Percentiles rank a stretch among this genome's conserved stretches.
Conservation (phyloP, 1,140 invertebrate species). For the Lepidurus apus region DNA sequence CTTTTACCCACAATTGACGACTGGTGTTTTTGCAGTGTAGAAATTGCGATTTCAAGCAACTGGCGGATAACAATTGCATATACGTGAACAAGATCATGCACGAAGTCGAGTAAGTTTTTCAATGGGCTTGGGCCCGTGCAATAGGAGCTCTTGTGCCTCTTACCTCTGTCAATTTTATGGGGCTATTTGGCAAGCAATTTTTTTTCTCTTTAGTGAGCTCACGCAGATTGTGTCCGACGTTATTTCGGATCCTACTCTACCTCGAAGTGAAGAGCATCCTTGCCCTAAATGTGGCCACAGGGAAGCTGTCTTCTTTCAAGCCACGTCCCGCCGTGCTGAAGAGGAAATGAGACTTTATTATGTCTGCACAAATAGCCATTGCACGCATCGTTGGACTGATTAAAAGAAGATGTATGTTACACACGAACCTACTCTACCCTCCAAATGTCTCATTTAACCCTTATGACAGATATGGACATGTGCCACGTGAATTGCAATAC, state of each 20-base stretch:
- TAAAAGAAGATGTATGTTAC: constrained; percentile 47
- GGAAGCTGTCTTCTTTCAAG: constrained; percentile 84
- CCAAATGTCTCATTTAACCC: constrained; percentile 9
- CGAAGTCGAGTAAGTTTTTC: constrained; percentile 87
- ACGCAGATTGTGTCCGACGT: constrained; percentile 98
- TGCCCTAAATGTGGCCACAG: constrained; percentile 92
- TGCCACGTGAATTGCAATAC: neutral
- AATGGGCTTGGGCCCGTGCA: no score
- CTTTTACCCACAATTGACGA: constrained; percentile 24
- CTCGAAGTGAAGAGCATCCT: constrained; percentile 94
- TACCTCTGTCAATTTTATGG: no score
- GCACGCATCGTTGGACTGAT: constrained; percentile 96
- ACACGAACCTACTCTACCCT: neutral
- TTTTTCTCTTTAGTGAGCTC: constrained; percentile 66
- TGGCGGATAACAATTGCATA: constrained; percentile 96
- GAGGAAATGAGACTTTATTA: constrained; percentile 99
- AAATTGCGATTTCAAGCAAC: constrained; percentile 94
- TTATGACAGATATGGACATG: neutral
- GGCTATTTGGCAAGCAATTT: neutral
- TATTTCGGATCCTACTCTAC: constrained; percentile 94
- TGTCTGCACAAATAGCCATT: constrained; percentile 90
- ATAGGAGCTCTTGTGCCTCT: no score
- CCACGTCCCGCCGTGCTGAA: constrained; percentile 43
- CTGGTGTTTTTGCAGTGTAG: constrained; percentile 61
- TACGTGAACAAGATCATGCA: constrained; percentile 99